A percentile compares a stretch with the other conserved stretches of the same genome.
Conservation (phyloP, 2,113 vertebrate genomes). For the Tragelaphus imberbis region DNA sequence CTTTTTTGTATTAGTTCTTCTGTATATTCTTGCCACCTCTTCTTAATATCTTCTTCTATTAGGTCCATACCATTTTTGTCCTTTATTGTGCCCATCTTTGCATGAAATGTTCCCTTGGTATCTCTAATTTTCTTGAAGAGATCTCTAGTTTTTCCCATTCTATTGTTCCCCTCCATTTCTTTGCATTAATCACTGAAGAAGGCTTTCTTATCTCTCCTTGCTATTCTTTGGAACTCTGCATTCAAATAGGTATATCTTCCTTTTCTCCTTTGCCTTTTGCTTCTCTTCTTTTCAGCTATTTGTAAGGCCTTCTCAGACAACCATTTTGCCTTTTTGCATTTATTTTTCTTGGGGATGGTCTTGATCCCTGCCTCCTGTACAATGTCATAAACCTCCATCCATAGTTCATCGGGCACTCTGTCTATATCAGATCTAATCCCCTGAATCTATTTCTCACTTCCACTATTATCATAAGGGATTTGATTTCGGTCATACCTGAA, state of each 20-base stretch:
- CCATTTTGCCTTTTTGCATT: not conserved
- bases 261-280: not conserved
- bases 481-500: not conserved
- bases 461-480: not conserved
- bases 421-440: not conserved
- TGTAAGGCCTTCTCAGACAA: not conserved
- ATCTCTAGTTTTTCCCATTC: not conserved
- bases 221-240: not conserved
- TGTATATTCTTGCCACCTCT: not conserved
- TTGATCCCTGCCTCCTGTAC: not conserved
- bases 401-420: not conserved
- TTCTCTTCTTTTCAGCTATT: not conserved
- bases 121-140: not conserved
- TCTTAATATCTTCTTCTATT: not conserved
- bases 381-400: not conserved
- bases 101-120: not conserved
- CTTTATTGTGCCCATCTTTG: not conserved
- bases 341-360: not conserved
- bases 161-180: not conserved
- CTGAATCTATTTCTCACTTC: not conserved
- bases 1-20: not conserved
- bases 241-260: not conserved
- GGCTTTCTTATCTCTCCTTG: not conserved
- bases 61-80: not conserved
- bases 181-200: not conserved